Base-by-base conservation (phyloP, 2,888 invertebrate genomes). In the Caenorhabditis virilis region DNA sequence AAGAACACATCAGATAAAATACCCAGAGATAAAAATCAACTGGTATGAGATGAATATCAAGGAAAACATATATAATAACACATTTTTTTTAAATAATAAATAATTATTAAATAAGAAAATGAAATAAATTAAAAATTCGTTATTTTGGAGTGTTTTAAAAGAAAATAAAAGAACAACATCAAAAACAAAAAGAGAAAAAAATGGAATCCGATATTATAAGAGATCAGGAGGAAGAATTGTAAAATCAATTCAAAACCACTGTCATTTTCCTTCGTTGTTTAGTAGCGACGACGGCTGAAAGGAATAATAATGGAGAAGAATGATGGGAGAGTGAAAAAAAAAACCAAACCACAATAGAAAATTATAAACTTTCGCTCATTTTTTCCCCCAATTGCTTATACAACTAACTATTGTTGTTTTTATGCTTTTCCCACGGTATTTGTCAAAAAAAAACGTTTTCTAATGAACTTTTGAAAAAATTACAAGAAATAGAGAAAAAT, bases 271-370 rank as follows among this genome's bases (percentile, higher is more conserved):
- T n/a, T n/a, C n/a, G n/a, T n/a, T n/a, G 27, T 54, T 38, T 54
- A 60, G 54, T 60, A 60, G 43, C 60, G 60, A 54, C 60, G 60
- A 18, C 60, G 60, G 41, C 46, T 60, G 49, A 49, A 60, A 53
- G 53, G 43, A 38, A 38, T n/a, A n/a, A 36, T 23, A 42, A 42
- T 15, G 13, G 36, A n/a, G 13, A 36, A n/a, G 36, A 5, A 36
- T 36, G 16, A n/a, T 36, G 13, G 36, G 30, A 36, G 16, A 36
- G 36, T 4, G 36, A 36, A 36, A 36, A 36, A 3, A 36, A 36
- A 7, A 36, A 36, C 36, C 16, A 36, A 16, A n/a, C 15, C 6
- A 16, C 13, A 36, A 36, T 36, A 16, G 16, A 15, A 30, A 30
- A 30, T 30, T 30, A 30, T 30, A 6, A 30, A 30, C 30, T 9